Conservation (phyloP, 2,113 vertebrate species). For the Petroica traversi region DNA sequence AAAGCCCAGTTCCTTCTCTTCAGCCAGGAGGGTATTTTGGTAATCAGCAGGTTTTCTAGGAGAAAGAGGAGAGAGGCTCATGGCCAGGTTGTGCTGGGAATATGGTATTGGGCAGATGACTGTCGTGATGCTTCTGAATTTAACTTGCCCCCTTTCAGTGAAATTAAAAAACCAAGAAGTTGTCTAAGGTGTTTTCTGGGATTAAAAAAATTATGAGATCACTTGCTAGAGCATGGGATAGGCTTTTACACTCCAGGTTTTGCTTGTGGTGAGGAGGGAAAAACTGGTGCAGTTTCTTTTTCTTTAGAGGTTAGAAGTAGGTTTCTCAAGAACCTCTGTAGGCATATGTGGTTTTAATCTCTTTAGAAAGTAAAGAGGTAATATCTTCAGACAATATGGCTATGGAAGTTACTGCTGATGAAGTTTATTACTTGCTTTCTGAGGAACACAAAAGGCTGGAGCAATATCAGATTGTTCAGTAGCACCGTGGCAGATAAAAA, state of each 20-base stretch:
- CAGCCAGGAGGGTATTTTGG: neutral
- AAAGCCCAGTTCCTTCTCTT: fast-evolving
- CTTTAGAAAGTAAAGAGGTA: neutral
- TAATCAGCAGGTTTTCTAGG: neutral
- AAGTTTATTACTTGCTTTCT: neutral
- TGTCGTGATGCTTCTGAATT: neutral
- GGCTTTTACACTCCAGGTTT: neutral
- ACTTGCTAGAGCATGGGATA: neutral
- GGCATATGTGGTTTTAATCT: conserved; percentile 20
- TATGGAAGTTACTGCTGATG: neutral
- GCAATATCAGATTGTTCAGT: neutral
- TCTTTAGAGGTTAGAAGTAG: neutral
- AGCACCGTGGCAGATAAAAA: neutral
- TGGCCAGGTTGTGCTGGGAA: neutral
- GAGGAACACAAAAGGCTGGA: neutral
- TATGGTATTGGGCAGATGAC: neutral
- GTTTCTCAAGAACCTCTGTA: neutral
- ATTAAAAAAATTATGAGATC: neutral
- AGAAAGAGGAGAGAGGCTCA: neutral
- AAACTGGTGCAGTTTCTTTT: neutral
- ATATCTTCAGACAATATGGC: neutral
- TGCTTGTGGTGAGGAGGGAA: neutral
- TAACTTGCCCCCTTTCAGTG: neutral
- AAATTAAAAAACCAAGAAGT: neutral
- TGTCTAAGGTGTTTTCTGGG: neutral